These are phyloP conservation scores for Austrolebias charrua DNA, from an alignment of 2,797 vertebrate species.

Conservation along the genomic window DNA sequence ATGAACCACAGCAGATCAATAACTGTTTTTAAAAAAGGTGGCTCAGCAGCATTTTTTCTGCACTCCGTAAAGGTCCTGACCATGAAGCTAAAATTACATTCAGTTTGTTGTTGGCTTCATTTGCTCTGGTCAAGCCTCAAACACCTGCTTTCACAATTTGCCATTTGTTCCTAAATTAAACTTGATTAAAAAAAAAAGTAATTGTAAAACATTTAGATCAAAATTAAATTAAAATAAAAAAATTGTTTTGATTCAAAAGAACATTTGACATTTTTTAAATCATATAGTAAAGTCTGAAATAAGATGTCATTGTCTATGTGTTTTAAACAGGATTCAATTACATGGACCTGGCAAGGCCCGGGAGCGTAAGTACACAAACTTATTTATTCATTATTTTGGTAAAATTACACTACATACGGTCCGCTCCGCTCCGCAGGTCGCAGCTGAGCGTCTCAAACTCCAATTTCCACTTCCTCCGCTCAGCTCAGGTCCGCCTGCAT, in stretches of 20 bases:
- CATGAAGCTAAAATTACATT: not conserved
- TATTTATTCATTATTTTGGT: not conserved
- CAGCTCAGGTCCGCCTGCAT: too few species aligned
- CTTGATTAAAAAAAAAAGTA: too few species aligned
- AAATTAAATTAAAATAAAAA: too few species aligned
- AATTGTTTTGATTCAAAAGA: not conserved
- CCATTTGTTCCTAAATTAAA: not conserved
- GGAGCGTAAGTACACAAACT: conserved; percentile 88
- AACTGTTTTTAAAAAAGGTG: not conserved
- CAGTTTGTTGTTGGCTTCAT: not conserved
- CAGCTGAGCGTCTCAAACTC: too few species aligned
- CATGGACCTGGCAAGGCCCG: conserved; percentile 98
- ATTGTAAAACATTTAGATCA: too few species aligned
- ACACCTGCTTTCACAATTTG: not conserved
- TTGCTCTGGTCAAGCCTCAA: too few species aligned
- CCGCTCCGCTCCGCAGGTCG: too few species aligned
- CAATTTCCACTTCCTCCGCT: too few species aligned
- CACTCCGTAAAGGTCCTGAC: too few species aligned
- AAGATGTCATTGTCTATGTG: not conserved
- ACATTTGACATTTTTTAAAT: too few species aligned
- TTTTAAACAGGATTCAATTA: conserved; percentile 89
- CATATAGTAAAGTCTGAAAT: not conserved
- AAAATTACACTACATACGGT: too few species aligned
- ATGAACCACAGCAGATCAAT: not conserved
- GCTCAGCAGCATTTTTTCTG: not conserved